These are phyloP conservation scores for Eupeodes latifasciatus DNA, from an alignment of 2,888 invertebrate genomes.

Conservation along the genomic window DNA sequence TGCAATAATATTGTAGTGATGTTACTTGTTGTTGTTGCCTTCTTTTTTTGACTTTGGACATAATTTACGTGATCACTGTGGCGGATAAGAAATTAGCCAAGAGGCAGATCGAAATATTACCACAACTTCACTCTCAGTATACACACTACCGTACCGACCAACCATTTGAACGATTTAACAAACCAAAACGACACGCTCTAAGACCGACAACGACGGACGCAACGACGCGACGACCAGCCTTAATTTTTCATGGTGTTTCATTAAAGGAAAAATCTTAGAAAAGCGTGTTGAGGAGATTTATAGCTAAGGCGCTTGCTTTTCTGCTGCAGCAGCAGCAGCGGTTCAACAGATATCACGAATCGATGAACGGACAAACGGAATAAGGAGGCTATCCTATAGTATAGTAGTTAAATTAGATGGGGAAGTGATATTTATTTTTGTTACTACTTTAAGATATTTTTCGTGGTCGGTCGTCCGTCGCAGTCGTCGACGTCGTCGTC, in stretches of 20 bases:
- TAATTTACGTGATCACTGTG: conserved; percentile 74
- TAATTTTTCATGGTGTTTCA: conserved; percentile 56
- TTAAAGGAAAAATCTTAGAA: conserved; percentile 37
- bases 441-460: background rate
- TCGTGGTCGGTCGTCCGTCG: background rate
- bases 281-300: conserved; percentile 55
- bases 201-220: conserved; percentile 18
- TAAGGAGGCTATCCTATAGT: conserved; percentile 35
- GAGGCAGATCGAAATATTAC: conserved; percentile 56
- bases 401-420: conserved; percentile 24
- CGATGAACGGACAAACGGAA: conserved; percentile 17
- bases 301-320: conserved; percentile 34
- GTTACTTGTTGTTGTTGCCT: conserved; percentile 34
- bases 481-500: background rate
- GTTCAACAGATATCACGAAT: conserved; percentile 41
- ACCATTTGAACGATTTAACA: background rate
- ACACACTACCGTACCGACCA: conserved; percentile 20
- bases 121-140: conserved; percentile 16
- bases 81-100: conserved; percentile 72
- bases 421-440: conserved; percentile 45
- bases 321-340: conserved; percentile 11
- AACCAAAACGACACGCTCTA: conserved; percentile 15
- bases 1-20: conserved; percentile 38
- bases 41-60: conserved; percentile 48
- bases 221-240: background rate